phyloP scores from a whole-genome alignment of 2,113 vertebrate species.

The Bubo scandiacus region DNA sequence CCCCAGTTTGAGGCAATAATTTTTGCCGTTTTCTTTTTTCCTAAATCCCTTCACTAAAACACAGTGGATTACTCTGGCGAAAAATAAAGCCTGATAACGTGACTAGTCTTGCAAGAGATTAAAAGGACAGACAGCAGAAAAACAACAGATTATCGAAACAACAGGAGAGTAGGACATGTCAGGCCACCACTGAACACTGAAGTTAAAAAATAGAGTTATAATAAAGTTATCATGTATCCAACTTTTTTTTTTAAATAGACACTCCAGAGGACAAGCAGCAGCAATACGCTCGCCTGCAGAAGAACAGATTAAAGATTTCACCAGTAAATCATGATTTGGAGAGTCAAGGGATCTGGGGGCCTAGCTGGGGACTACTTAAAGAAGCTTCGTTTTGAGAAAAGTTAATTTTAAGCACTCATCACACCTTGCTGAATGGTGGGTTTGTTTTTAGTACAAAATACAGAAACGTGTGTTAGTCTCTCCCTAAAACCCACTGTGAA shows the following conservation, averaged over 20 bases:
- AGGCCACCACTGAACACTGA: background rate
- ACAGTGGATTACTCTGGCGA: background rate
- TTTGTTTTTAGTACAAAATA: background rate
- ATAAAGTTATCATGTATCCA: background rate
- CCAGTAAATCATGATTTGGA: background rate
- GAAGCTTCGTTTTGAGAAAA: background rate
- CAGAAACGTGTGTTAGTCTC: background rate
- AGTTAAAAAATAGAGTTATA: background rate
- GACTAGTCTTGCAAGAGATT: background rate
- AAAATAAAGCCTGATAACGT: background rate
- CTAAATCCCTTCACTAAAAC: background rate
- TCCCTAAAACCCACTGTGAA: background rate
- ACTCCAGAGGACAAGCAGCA: background rate
- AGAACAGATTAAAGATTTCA: background rate
- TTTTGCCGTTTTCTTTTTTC: background rate
- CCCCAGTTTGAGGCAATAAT: background rate
- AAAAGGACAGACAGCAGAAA: slow-evolving; percentile 16
- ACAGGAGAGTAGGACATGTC: background rate
- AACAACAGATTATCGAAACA: background rate
- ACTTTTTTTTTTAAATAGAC: background rate
- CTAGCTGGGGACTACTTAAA: background rate
- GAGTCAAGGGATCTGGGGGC: background rate
- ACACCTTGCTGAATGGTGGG: background rate
- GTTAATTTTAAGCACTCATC: background rate
- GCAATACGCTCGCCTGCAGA: background rate